Percentiles rank a stretch among this genome's conserved stretches.
Conservation (phyloP, 2,113 vertebrate genomes). For the Corynorhinus townsendii region DNA sequence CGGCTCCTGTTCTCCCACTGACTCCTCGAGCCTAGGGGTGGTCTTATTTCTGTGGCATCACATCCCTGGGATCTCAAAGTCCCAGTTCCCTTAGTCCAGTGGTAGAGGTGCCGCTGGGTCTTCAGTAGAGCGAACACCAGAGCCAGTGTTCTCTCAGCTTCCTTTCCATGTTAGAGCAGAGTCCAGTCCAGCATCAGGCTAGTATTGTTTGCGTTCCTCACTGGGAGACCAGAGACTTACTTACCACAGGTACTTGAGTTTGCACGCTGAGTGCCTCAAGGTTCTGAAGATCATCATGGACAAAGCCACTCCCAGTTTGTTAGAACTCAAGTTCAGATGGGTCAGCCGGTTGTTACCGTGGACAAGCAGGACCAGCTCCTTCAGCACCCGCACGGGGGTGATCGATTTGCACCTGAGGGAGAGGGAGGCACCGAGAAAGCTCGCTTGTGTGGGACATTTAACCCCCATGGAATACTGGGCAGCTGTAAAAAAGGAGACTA, state of each 20-base stretch:
- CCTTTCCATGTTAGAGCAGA: too few relatives aligned
- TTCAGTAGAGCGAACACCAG: too few relatives aligned
- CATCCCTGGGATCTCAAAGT: too few relatives aligned
- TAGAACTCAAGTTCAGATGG: constrained; percentile 26
- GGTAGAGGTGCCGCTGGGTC: too few relatives aligned
- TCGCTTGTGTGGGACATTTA: not conserved
- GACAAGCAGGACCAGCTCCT: not conserved
- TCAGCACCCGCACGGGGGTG: not conserved
- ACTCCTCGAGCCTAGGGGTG: rapidly evolving
- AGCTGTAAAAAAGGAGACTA: too few relatives aligned
- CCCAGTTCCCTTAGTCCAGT: too few relatives aligned
- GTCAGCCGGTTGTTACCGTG: not conserved
- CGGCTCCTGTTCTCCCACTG: not conserved
- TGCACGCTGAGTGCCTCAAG: not conserved
- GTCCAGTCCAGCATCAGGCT: too few relatives aligned
- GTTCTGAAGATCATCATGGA: not conserved
- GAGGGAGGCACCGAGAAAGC: rapidly evolving
- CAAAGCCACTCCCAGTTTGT: not conserved
- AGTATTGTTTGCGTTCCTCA: rapidly evolving
- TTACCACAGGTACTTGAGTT: constrained; percentile 17
- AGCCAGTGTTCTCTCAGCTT: too few relatives aligned
- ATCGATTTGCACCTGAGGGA: not conserved
- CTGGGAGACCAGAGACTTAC: not conserved
- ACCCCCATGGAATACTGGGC: too few relatives aligned
- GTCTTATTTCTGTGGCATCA: too few relatives aligned